Conservation (phyloP, 2,113 vertebrate species). For the Takifugu bimaculatus region DNA sequence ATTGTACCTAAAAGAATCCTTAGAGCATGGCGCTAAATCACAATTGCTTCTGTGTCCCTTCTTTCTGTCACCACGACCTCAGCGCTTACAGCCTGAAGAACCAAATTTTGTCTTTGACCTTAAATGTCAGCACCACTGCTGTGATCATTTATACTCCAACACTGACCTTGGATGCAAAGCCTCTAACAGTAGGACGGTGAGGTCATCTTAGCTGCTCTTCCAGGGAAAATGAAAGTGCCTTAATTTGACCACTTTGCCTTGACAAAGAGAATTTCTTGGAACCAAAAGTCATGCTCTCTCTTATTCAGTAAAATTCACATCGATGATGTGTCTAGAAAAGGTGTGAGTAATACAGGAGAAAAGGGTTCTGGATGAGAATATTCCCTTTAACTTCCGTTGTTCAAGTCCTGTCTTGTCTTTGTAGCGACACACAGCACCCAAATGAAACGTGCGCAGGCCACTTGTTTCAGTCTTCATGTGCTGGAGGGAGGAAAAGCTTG, state of each 20-base stretch:
- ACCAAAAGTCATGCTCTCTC: not conserved
- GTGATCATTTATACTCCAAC: slow-evolving; percentile 27
- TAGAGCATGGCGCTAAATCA: slow-evolving; percentile 29
- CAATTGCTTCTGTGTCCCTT: slow-evolving; percentile 20
- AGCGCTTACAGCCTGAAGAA: slow-evolving; percentile 32
- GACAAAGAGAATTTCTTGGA: not conserved
- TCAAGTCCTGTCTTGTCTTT: not conserved
- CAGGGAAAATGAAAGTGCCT: slow-evolving; percentile 15
- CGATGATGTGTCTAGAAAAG: too few relatives aligned
- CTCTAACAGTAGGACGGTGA: slow-evolving; percentile 20
- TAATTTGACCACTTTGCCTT: slow-evolving; percentile 14
- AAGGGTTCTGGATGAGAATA: too few relatives aligned
- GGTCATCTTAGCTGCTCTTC: slow-evolving; percentile 28
- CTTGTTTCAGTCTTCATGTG: too few relatives aligned
- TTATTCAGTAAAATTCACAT: too few relatives aligned
- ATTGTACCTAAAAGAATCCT: slow-evolving; percentile 35
- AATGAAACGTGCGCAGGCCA: too few relatives aligned
- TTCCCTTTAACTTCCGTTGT: too few relatives aligned
- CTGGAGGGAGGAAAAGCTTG: slow-evolving; percentile 1
- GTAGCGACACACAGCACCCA: too few relatives aligned
- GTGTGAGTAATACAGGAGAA: too few relatives aligned
- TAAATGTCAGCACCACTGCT: slow-evolving; percentile 32
- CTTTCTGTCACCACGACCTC: slow-evolving; percentile 38
- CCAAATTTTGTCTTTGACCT: slow-evolving; percentile 46
- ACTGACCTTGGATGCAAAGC: slow-evolving; percentile 22